Evolutionary conservation across 2,888 invertebrate genomes (phyloP), one percentile per base, ranked within the genome.

Genomic region (Trachelus troglodyta): DNA sequence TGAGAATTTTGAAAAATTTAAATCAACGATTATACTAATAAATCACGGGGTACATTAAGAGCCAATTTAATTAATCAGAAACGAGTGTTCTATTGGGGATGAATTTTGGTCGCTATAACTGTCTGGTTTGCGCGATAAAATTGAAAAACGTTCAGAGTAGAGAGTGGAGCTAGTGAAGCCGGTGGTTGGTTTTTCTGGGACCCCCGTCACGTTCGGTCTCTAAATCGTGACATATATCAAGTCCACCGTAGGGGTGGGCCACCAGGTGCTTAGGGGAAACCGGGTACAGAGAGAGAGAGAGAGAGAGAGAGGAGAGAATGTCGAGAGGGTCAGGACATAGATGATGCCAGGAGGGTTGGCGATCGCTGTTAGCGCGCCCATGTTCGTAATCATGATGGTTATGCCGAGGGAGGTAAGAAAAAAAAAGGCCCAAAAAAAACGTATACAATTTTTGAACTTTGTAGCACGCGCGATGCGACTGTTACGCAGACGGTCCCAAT

Each of bases 91-190:
- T 81, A 79, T 83, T 78, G 81, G 84, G 80, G 88, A 87, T 85
- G 87, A 85, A 85, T 87, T 88, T 89, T 85, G 87, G 82, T 87
- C 87, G 88, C 87, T 88, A 87, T 89, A 89, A 90, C 88, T 86
- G 89, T 89, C 89, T 84, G 79, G 80, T 82, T 84, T 78, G 86
- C 86, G 85, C 85, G 87, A 89, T 89, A 89, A 89, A 89, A 85
- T 86, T 83, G 84, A 83, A 79, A 80, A 34, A 74, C 35, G 74
- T 34, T 35, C 30, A 0, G 31, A 33, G 12, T 4, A n/a, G n/a
- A n/a, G n/a, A 56, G 30, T 11, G 69, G 31, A 30, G 40, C 68
- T 12, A 74, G 76, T 15, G 69, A 23, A 30, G 71, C n/a, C 30
- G 34, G 71, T 69, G 76, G 23, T 31, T 75, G 33, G 15, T 31